These are phyloP conservation scores for Chaetodon trifasciatus DNA, from an alignment of 2,797 vertebrate species.

Conservation along the genomic window DNA sequence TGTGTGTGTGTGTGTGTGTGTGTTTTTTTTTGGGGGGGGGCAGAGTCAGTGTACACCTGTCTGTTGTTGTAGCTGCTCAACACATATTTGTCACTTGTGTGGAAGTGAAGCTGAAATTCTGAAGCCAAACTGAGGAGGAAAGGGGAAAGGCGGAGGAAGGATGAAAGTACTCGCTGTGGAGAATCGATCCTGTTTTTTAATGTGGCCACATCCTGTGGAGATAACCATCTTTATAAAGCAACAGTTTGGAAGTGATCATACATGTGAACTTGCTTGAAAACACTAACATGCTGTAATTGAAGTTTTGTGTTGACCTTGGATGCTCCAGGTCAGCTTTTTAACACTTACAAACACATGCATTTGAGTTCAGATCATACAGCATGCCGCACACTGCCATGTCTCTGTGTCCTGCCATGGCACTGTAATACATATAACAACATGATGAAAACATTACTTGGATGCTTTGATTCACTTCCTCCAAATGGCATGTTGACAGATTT, in stretches of 20 bases:
- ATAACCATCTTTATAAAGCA: constrained; percentile 23
- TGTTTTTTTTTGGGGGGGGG: too few species aligned
- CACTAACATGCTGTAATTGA: constrained; percentile 10
- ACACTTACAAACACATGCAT: neutral
- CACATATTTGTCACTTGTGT: constrained; percentile 29
- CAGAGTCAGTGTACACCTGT: constrained; percentile 57
- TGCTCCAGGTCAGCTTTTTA: constrained; percentile 20
- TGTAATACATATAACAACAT: neutral
- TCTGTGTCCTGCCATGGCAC: neutral
- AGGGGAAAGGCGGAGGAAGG: neutral
- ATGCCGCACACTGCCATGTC: neutral
- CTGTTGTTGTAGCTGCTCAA: constrained; percentile 1
- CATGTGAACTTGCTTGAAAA: constrained; percentile 30
- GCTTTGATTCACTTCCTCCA: constrained; percentile 10
- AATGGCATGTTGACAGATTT: neutral
- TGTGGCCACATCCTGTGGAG: constrained; percentile 52
- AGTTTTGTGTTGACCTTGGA: constrained; percentile 40
- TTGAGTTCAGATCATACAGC: neutral
- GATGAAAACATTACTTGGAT: neutral
- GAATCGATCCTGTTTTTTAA: constrained; percentile 35
- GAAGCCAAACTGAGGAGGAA: neutral
- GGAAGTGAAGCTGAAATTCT: constrained; percentile 5
- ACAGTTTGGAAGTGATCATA: constrained; percentile 36
- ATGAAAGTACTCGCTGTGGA: constrained; percentile 35
- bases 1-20: constrained; percentile 10